Base-by-base conservation (phyloP, 2,888 invertebrate species). In the Minunthozetes semirufus region DNA sequence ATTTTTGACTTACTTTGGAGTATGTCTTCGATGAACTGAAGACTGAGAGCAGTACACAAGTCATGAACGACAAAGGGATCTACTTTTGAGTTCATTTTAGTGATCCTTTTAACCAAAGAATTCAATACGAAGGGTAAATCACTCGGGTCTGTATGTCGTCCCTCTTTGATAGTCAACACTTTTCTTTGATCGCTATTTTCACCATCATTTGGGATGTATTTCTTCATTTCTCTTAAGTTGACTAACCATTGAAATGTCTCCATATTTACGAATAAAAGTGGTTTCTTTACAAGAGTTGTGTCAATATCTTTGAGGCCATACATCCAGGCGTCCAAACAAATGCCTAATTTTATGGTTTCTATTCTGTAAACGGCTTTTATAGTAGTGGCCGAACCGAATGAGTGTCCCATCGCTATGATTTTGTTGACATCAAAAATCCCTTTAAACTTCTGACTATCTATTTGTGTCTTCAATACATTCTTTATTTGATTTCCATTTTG, bases 321-420 rank as follows among this genome's bases (percentile, higher is more conserved):
- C 86, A 88, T 86, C 88, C 88, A 88, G 0, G 87, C 86, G 81
- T 88, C 88, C 53, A 88, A 79, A 38, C 87, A 83, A 15, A 87
- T 82, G 15, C 85, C 86, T 75, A 82, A 81, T 77, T 83, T 85
- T 78, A 87, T 84, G 77, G 87, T 82, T 27, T 81, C 80, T 29
- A 87, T 80, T 0, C 87, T 83, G 19, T 86, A 82, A 17, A 73
- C 1, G 11, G 73, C 17, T 42, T n/a, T 38, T 3, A 89, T 80
- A 13, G 87, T 84, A 0, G 88, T 87, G 8, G 87, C 86, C 1
- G 86, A 89, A 5, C 89, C 89, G 82, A 89, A 89, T 0, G 88
- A 88, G 81, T 89, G 89, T 1, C 89, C 89, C 79, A 86, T 85
- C 77, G 88, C 82, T 0, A 85, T 82, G 0, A 85, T 79, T 76